Conservation (phyloP, 2,888 invertebrate species). For the Acanthosoma haemorrhoidale region DNA sequence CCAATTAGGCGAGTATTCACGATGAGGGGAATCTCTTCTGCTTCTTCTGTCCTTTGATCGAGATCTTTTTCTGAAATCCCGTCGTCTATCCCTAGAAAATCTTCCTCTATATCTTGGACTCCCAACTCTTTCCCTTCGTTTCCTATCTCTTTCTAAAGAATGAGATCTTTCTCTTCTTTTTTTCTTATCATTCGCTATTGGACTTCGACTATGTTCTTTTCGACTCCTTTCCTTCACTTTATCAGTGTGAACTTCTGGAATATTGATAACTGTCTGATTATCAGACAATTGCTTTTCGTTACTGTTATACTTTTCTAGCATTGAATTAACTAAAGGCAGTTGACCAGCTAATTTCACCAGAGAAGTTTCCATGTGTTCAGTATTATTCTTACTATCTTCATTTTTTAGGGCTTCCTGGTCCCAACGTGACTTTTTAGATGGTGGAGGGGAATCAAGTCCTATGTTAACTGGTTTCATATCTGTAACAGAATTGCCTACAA, state of each 20-base stretch:
- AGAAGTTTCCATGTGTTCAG: background rate
- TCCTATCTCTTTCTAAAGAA: slow-evolving; percentile 27
- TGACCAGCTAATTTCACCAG: background rate
- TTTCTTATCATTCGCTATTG: slow-evolving; percentile 31
- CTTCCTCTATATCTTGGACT: slow-evolving; percentile 30
- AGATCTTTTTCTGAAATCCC: slow-evolving; percentile 23
- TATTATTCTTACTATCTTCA: background rate
- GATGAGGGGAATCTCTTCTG: slow-evolving; percentile 7
- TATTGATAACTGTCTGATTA: background rate
- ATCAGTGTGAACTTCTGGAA: background rate
- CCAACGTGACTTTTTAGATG: slow-evolving; percentile 21
- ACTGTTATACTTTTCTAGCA: background rate
- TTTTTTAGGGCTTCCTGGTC: background rate
- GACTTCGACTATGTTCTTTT: slow-evolving; percentile 32
- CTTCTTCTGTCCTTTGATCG: slow-evolving; percentile 30
- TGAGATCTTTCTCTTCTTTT: slow-evolving; percentile 31
- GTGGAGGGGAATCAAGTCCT: slow-evolving; percentile 3
- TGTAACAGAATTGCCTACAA: background rate
- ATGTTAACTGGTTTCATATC: background rate
- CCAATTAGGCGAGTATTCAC: background rate
- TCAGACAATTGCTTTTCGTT: background rate
- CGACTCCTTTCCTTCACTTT: slow-evolving; percentile 25
- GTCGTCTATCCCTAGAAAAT: slow-evolving; percentile 22
- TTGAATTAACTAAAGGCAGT: background rate
- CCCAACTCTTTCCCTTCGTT: slow-evolving; percentile 33